phyloP scores from a whole-genome alignment of 1,140 invertebrate species.

The Agraylea sexmaculata region DNA sequence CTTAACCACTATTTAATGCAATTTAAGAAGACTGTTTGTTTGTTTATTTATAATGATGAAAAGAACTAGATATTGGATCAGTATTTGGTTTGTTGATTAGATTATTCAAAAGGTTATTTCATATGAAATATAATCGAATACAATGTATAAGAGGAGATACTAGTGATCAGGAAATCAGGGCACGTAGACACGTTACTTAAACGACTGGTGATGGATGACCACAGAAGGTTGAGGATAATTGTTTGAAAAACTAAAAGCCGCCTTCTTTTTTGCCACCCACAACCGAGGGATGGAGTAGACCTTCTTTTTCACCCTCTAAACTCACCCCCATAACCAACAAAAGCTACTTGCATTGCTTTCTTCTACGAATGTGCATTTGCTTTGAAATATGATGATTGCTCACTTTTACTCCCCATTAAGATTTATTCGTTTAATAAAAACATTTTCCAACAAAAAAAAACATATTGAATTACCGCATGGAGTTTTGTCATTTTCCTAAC shows the following conservation, averaged over 20 bases:
- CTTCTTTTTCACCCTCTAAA: background rate
- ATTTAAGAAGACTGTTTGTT: no score
- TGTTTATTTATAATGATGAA: no score
- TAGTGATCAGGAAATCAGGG: slow-evolving; percentile 21
- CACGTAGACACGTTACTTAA: slow-evolving; percentile 23
- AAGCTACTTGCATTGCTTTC: background rate
- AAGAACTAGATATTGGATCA: no score
- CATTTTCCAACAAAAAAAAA: no score
- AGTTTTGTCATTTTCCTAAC: background rate
- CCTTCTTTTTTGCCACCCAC: slow-evolving; percentile 6
- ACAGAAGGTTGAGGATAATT: slow-evolving; percentile 18
- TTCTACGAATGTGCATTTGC: background rate
- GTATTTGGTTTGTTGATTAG: no score
- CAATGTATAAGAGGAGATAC: slow-evolving; percentile 2
- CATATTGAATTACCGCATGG: no score
- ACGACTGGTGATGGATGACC: slow-evolving; percentile 21
- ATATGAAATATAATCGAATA: no score
- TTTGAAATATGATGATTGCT: no score
- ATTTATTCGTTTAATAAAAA: no score
- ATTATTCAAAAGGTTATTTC: no score
- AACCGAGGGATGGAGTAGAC: slow-evolving; percentile 3
- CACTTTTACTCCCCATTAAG: no score
- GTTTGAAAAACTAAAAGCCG: slow-evolving; percentile 23
- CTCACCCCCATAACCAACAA: background rate
- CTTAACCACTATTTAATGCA: no score